Conservation (phyloP, 2,888 invertebrate genomes). For the Notodonta ziczac region DNA sequence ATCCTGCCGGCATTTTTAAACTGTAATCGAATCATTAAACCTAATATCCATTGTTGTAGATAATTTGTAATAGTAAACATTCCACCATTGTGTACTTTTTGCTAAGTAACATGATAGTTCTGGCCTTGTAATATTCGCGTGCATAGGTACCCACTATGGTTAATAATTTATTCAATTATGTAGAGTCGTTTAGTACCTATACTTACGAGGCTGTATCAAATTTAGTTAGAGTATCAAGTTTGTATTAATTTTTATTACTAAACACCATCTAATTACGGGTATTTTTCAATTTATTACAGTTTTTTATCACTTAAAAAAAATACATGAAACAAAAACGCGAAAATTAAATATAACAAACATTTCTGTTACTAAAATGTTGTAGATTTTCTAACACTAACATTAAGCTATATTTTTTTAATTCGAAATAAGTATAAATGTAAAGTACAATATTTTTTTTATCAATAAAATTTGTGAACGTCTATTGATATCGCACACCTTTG, state of each 20-base stretch:
- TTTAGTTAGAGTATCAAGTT: too few species aligned
- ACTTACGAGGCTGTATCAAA: too few species aligned
- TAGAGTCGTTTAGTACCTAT: neutral
- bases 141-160: neutral
- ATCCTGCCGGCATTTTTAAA: constrained; percentile 46
- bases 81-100: constrained; percentile 62
- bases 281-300: too few species aligned
- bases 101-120: constrained; percentile 44
- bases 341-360: too few species aligned
- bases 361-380: too few species aligned
- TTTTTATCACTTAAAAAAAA: too few species aligned
- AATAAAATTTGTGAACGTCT: constrained; percentile 26
- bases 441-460: constrained; percentile 13
- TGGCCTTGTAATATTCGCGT: constrained; percentile 3
- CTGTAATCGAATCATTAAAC: constrained; percentile 59
- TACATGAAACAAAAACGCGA: too few species aligned
- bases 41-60: constrained; percentile 59
- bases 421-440: constrained; percentile 22
- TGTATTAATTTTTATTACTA: too few species aligned
- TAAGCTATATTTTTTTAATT: neutral
- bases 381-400: too few species aligned
- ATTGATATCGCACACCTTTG: constrained; percentile 44
- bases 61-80: constrained; percentile 82
- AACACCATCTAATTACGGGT: too few species aligned
- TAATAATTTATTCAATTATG: constrained; percentile 7